phyloP scores from a whole-genome alignment of 2,113 vertebrate species.

The Accipiter cooperii region DNA sequence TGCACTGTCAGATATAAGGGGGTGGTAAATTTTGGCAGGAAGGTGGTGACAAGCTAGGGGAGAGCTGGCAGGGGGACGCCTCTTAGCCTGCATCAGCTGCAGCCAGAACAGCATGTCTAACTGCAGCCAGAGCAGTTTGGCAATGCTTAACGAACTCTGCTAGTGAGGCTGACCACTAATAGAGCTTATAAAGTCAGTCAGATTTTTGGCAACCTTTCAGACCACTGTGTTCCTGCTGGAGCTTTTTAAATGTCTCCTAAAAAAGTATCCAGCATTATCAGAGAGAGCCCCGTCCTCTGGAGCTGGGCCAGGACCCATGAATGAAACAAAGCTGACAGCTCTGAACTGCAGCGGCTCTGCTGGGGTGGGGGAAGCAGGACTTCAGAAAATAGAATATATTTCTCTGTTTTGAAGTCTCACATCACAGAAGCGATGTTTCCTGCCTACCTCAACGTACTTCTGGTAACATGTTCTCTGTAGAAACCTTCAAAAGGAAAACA shows the following conservation, averaged over 20 bases:
- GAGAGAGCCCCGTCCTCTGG: not conserved
- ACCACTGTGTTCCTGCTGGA: slow-evolving; percentile 5
- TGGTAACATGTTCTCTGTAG: not conserved
- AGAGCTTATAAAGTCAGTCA: slow-evolving; percentile 43
- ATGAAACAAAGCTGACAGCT: slow-evolving; percentile 37
- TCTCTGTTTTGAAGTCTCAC: slow-evolving; percentile 17
- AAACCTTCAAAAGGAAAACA: slow-evolving; percentile 6
- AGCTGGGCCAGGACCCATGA: slow-evolving; percentile 8
- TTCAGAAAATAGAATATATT: not conserved
- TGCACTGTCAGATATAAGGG: not conserved
- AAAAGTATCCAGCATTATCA: slow-evolving; percentile 6
- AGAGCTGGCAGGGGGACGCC: not conserved
- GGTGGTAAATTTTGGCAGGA: not conserved
- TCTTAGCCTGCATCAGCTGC: not conserved
- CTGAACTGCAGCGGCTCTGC: not conserved
- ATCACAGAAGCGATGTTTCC: not conserved
- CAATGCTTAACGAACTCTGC: not conserved
- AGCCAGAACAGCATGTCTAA: not conserved
- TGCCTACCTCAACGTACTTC: not conserved
- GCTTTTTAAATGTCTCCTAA: not conserved
- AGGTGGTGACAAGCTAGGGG: not conserved
- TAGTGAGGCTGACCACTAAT: slow-evolving; percentile 24
- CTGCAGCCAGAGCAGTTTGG: slow-evolving; percentile 13
- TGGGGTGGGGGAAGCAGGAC: not conserved
- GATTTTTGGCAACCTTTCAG: slow-evolving; percentile 43